A percentile compares a stretch with the other conserved stretches of the same genome.
phyloP scores from a whole-genome alignment of 2,888 invertebrate genomes.

The Xestia ashworthii region DNA sequence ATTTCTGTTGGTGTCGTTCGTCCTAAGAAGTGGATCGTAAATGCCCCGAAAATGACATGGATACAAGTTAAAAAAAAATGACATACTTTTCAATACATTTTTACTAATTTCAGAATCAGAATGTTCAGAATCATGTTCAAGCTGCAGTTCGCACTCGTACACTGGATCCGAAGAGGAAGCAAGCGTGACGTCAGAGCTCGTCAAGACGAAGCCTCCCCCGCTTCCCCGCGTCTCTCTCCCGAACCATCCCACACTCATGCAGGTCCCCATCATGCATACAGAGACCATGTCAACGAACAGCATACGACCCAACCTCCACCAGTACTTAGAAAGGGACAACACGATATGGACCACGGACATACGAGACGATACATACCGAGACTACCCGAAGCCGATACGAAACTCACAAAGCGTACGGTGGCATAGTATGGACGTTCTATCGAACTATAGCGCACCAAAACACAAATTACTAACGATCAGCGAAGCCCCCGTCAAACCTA shows the following conservation, averaged over 20 bases:
- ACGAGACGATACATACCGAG: constrained; percentile 72
- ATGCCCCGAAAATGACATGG: not conserved
- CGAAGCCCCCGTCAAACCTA: constrained; percentile 64
- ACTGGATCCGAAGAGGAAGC: constrained; percentile 79
- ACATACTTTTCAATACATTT: not conserved
- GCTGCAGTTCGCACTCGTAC: constrained; percentile 88
- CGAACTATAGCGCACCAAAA: constrained; percentile 65
- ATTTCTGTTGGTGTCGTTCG: not conserved
- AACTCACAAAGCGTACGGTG: constrained; percentile 75
- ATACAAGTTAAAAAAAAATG: not conserved
- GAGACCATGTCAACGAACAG: constrained; percentile 80
- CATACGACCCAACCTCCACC: constrained; percentile 85
- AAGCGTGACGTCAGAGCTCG: constrained; percentile 70
- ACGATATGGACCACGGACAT: constrained; percentile 84
- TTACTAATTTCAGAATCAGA: constrained; percentile 90
- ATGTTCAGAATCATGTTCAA: constrained; percentile 93
- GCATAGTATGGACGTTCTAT: constrained; percentile 78
- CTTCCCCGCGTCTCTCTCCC: constrained; percentile 74
- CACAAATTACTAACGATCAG: constrained; percentile 68
- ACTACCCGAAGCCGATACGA: constrained; percentile 75
- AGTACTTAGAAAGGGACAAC: constrained; percentile 85
- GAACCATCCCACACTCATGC: constrained; percentile 74
- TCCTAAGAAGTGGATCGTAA: not conserved
- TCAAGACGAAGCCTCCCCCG: constrained; percentile 80
- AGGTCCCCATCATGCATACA: constrained; percentile 78